phyloP scores from a whole-genome alignment of 1,140 invertebrate species.

The Drosophila arawakana region DNA sequence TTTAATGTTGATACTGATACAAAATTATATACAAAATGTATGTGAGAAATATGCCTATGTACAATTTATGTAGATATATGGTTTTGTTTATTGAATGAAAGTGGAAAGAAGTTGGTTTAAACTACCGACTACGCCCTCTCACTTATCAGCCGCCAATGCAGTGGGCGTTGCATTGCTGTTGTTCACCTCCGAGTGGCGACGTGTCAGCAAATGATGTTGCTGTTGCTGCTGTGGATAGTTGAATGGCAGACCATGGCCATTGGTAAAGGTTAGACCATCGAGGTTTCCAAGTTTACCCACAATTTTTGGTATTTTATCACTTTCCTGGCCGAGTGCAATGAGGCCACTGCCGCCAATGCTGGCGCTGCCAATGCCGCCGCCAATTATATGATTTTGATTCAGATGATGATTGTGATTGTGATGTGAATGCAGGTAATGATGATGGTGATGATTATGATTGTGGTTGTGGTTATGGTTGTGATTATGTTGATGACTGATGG shows the following conservation, averaged over 20 bases:
- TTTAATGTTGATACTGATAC: conserved; percentile 54
- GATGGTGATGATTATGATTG: conserved; percentile 17
- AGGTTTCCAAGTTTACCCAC: conserved; percentile 83
- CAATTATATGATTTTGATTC: conserved; percentile 51
- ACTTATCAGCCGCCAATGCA: conserved; percentile 64
- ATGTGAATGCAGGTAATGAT: conserved; percentile 57
- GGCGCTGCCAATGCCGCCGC: conserved; percentile 65
- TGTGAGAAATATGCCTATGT: conserved; percentile 42
- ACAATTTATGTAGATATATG: conserved; percentile 19
- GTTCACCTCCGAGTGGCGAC: conserved; percentile 74
- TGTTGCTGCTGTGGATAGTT: conserved; percentile 55
- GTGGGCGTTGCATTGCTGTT: conserved; percentile 60
- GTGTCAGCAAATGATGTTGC: conserved; percentile 54
- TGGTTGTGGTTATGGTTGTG: conserved; percentile 29
- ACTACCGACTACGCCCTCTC: conserved; percentile 13
- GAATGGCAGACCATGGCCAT: conserved; percentile 59
- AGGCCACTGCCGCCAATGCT: conserved; percentile 71
- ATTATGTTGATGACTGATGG: conserved; percentile 59
- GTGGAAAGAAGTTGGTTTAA: conserved; percentile 21
- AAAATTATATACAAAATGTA: conserved; percentile 44
- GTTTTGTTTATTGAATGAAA: conserved; percentile 27
- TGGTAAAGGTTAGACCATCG: conserved; percentile 67
- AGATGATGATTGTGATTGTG: conserved; percentile 27
- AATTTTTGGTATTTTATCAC: conserved; percentile 85
- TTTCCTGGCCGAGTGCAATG: conserved; percentile 61